phyloP scores from a whole-genome alignment of 2,113 vertebrate genomes.

The Macrotis lagotis region DNA sequence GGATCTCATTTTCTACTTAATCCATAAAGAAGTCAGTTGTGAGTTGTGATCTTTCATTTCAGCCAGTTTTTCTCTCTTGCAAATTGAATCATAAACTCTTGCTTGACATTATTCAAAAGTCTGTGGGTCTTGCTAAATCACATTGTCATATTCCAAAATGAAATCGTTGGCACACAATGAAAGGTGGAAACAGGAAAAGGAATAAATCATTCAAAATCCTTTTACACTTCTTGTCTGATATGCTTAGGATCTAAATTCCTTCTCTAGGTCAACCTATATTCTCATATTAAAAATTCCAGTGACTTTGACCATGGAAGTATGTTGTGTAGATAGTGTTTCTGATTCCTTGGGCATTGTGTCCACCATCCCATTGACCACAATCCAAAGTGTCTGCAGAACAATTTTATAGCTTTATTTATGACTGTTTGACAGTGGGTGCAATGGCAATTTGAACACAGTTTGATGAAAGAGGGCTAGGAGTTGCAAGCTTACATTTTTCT shows the following conservation, averaged over 20 bases:
- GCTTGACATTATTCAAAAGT: slow-evolving; percentile 10
- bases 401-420: slow-evolving; percentile 65
- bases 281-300: slow-evolving; percentile 5
- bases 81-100: neutral
- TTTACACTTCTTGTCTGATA: neutral
- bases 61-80: neutral
- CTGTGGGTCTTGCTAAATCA: slow-evolving; percentile 5
- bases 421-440: slow-evolving; percentile 50
- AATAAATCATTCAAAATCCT: slow-evolving; percentile 8
- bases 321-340: slow-evolving; percentile 15
- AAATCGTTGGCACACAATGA: neutral
- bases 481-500: slow-evolving; percentile 62
- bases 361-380: slow-evolving; percentile 1
- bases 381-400: slow-evolving; percentile 33
- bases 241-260: neutral
- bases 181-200: slow-evolving; percentile 11
- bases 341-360: slow-evolving; percentile 7
- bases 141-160: slow-evolving; percentile 15
- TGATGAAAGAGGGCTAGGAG: slow-evolving; percentile 64
- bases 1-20: neutral
- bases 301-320: neutral
- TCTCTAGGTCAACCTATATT: neutral
- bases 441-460: slow-evolving; percentile 65
- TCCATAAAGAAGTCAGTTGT: neutral
- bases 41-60: neutral